Conservation (phyloP, 2,888 invertebrate genomes). For the Chirona hameri region DNA sequence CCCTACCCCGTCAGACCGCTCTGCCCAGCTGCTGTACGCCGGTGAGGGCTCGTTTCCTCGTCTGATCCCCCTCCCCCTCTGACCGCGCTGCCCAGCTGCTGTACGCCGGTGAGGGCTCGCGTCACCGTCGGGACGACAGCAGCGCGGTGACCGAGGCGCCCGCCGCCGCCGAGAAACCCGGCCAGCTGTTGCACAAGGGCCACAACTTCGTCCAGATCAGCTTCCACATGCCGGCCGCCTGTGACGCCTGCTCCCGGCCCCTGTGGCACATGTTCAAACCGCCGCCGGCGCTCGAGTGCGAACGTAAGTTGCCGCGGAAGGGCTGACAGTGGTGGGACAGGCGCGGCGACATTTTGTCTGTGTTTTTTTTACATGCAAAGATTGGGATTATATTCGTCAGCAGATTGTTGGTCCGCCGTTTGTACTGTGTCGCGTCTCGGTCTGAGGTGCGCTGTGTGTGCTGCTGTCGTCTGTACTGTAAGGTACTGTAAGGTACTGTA, state of each 20-base stretch:
- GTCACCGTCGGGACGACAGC: slow-evolving; percentile 50
- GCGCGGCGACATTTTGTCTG: too few species aligned
- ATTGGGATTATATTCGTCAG: too few species aligned
- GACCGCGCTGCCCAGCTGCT: slow-evolving; percentile 60
- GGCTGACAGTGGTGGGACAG: not conserved
- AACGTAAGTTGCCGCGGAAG: slow-evolving; percentile 58
- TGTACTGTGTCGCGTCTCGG: too few species aligned
- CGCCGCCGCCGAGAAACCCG: slow-evolving; percentile 1
- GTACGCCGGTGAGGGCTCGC: slow-evolving; percentile 94
- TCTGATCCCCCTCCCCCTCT: not conserved
- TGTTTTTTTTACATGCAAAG: too few species aligned
- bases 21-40: too few species aligned
- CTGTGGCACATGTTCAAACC: slow-evolving; percentile 98
- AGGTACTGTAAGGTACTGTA: too few species aligned
- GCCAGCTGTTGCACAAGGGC: slow-evolving; percentile 69
- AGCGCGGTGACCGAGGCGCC: not conserved
- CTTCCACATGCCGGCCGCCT: slow-evolving; percentile 96
- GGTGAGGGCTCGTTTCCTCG: too few species aligned
- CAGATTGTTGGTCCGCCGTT: too few species aligned
- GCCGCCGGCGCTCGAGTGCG: slow-evolving; percentile 94
- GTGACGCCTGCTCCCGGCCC: slow-evolving; percentile 95
- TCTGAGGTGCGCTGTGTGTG: too few species aligned
- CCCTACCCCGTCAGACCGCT: not conserved
- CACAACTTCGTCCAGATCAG: slow-evolving; percentile 95
- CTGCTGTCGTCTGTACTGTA: too few species aligned